Percentiles rank a stretch among this genome's conserved stretches.
Evolutionary conservation across 2,113 vertebrate genomes (phyloP).

Genomic region (Rhea pennata): DNA sequence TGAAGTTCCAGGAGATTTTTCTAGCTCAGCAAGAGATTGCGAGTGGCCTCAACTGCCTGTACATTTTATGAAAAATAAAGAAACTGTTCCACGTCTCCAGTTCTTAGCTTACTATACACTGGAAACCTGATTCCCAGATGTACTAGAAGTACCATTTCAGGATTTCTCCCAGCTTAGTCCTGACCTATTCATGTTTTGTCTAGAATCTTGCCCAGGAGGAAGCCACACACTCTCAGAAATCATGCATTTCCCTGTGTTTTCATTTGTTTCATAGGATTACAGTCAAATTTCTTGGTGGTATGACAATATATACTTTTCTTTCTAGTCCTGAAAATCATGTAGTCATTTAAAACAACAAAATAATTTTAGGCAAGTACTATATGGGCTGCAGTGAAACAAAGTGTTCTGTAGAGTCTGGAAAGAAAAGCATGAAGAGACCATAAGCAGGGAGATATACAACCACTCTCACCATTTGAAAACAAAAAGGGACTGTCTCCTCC

Average conservation of each 20-base stretch:
- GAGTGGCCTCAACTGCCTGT: neutral
- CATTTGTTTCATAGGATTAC: neutral
- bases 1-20: neutral
- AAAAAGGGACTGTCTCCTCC: neutral
- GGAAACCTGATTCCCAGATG: neutral
- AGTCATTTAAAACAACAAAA: neutral
- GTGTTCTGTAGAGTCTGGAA: neutral
- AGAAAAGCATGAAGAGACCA: neutral
- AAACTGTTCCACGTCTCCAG: neutral
- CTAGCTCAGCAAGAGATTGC: neutral
- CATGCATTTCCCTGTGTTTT: neutral
- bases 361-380: neutral
- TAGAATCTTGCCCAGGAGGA: neutral
- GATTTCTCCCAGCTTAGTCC: neutral
- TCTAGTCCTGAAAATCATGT: neutral
- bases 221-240: neutral
- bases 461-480: neutral
- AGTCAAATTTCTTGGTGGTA: neutral
- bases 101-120: neutral
- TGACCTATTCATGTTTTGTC: neutral
- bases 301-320: neutral
- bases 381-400: neutral
- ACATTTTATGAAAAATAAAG: neutral
- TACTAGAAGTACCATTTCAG: neutral
- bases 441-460: neutral